Evolutionary conservation across 2,888 invertebrate genomes (phyloP).

Genomic region (Metopia argyrocephala): DNA sequence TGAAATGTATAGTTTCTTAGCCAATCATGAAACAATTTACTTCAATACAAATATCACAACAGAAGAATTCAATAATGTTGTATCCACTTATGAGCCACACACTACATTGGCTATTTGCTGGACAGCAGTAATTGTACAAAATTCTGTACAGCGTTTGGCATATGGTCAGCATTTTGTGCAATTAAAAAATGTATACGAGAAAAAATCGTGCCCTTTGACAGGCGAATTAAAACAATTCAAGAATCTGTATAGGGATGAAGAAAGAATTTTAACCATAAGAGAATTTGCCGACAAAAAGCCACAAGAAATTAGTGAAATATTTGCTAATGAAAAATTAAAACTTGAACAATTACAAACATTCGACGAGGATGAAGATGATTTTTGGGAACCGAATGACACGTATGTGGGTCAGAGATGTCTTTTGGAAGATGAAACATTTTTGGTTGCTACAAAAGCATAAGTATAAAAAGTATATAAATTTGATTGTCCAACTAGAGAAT

Average conservation of each 20-base stretch:
- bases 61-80: conserved; percentile 77
- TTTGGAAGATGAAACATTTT: conserved; percentile 75
- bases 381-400: conserved; percentile 76
- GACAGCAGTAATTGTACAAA: conserved; percentile 73
- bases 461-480: neutral
- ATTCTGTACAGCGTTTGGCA: conserved; percentile 65
- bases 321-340: conserved; percentile 31
- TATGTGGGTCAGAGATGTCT: conserved; percentile 76
- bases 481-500: neutral
- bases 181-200: conserved; percentile 76
- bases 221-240: conserved; percentile 61
- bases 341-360: conserved; percentile 61
- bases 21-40: conserved; percentile 77
- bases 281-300: conserved; percentile 50
- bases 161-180: conserved; percentile 76
- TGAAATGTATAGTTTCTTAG: conserved; percentile 75
- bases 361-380: conserved; percentile 73
- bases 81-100: conserved; percentile 74
- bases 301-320: conserved; percentile 41
- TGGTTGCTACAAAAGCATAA: conserved; percentile 70
- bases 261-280: conserved; percentile 44
- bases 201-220: conserved; percentile 71
- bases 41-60: conserved; percentile 73
- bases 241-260: conserved; percentile 41
- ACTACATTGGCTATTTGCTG: conserved; percentile 75